These are phyloP conservation scores for Sibirionetta formosa DNA, from an alignment of 2,797 vertebrate species.

Conservation along the genomic window DNA sequence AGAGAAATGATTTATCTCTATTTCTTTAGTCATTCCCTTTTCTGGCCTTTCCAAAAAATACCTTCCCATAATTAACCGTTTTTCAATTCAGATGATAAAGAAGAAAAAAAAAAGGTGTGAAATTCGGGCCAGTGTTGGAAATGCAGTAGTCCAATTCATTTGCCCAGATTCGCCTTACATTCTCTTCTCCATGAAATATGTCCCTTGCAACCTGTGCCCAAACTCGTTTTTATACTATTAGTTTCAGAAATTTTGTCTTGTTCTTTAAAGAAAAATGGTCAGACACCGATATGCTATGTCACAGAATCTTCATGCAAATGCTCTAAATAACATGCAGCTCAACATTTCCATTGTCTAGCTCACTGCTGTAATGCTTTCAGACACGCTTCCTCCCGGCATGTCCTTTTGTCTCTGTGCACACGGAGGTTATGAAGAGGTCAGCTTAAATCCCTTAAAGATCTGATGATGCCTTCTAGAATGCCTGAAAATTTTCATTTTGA, in stretches of 20 bases:
- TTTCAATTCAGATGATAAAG: background rate
- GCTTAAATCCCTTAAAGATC: slow-evolving; percentile 55
- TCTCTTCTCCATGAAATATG: background rate
- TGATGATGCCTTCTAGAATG: slow-evolving; percentile 34
- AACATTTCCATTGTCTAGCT: slow-evolving; percentile 34
- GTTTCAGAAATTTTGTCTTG: background rate
- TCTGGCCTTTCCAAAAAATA: background rate
- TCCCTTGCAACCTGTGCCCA: background rate
- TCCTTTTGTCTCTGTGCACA: slow-evolving; percentile 29
- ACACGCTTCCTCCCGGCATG: background rate
- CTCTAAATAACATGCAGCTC: slow-evolving; percentile 33
- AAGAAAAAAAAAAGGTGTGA: background rate
- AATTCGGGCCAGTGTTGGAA: background rate
- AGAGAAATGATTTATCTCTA: background rate
- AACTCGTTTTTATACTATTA: background rate
- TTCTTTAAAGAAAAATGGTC: slow-evolving; percentile 13
- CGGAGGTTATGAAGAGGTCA: slow-evolving; percentile 40
- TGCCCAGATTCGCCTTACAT: background rate
- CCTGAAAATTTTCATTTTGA: slow-evolving; percentile 47
- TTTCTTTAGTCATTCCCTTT: background rate
- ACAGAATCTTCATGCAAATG: slow-evolving; percentile 33
- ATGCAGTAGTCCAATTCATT: background rate
- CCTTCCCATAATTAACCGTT: background rate
- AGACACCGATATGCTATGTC: background rate
- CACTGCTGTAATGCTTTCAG: slow-evolving; percentile 48